These are phyloP conservation scores for Trichogramma evanescens DNA, from an alignment of 2,888 invertebrate genomes.

Conservation along the genomic window DNA sequence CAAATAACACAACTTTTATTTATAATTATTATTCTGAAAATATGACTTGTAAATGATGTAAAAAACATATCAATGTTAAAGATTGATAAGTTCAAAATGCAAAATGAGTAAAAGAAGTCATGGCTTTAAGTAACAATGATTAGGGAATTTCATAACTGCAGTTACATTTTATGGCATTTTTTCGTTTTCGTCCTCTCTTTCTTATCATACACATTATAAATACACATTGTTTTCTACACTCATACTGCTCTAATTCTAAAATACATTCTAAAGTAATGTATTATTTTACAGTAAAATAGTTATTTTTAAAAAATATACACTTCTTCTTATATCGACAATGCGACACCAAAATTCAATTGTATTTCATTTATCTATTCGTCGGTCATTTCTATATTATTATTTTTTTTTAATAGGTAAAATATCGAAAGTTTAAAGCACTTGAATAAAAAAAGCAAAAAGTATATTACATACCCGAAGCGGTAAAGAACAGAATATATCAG, in stretches of 20 bases:
- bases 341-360: constrained; percentile 7
- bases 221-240: neutral
- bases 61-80: constrained; percentile 2
- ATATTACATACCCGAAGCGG: too few relatives aligned
- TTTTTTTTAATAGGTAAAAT: too few relatives aligned
- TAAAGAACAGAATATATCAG: too few relatives aligned
- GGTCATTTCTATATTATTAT: too few relatives aligned
- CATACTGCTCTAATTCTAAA: constrained; percentile 2
- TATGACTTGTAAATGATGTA: constrained; percentile 8
- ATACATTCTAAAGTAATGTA: constrained; percentile 4
- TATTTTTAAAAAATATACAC: constrained; percentile 15
- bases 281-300: constrained; percentile 5
- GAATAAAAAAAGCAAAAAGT: too few relatives aligned
- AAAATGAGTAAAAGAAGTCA: constrained; percentile 4
- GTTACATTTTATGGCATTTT: constrained; percentile 20
- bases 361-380: neutral
- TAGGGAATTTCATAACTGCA: constrained; percentile 15
- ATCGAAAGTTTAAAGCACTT: too few relatives aligned
- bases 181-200: neutral
- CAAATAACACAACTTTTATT: constrained; percentile 17
- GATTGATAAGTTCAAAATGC: neutral
- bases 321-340: constrained; percentile 3
- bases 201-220: constrained; percentile 1
- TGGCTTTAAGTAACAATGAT: constrained; percentile 4
- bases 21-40: constrained; percentile 11